These are phyloP conservation scores for Sycophaga agraensis DNA, from an alignment of 1,140 invertebrate genomes.

Conservation along the genomic window DNA sequence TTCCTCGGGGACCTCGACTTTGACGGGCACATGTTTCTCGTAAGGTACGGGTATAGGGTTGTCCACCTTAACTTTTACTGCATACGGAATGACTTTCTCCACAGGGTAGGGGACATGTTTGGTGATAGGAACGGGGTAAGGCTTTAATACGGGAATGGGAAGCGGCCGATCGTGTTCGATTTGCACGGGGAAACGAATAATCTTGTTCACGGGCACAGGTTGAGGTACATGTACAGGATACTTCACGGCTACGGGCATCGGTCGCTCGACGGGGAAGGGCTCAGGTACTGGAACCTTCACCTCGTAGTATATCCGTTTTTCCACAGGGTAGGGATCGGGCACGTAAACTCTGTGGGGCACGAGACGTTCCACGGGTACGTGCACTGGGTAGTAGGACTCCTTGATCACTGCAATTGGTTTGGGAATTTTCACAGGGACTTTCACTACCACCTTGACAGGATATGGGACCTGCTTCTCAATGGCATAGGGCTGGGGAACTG, in stretches of 20 bases:
- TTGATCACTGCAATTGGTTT: slow-evolving; percentile 50
- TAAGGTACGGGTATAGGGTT: slow-evolving; percentile 46
- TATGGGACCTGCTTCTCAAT: slow-evolving; percentile 50
- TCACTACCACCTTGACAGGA: slow-evolving; percentile 50
- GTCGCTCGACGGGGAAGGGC: slow-evolving; percentile 63
- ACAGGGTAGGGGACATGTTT: slow-evolving; percentile 63
- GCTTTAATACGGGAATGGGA: slow-evolving; percentile 58
- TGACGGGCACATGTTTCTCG: slow-evolving; percentile 44
- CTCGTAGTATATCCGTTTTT: slow-evolving; percentile 66
- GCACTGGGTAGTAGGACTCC: slow-evolving; percentile 49
- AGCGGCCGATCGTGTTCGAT: slow-evolving; percentile 63
- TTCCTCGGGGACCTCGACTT: slow-evolving; percentile 39
- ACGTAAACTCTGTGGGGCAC: slow-evolving; percentile 67
- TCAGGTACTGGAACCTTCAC: slow-evolving; percentile 66
- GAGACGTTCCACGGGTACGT: slow-evolving; percentile 60
- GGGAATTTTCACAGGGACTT: slow-evolving; percentile 53
- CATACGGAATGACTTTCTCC: slow-evolving; percentile 63
- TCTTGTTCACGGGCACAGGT: slow-evolving; percentile 62
- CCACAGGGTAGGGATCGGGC: slow-evolving; percentile 67
- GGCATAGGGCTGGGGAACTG: slow-evolving; percentile 63
- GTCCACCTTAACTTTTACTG: slow-evolving; percentile 62
- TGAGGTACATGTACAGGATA: slow-evolving; percentile 64
- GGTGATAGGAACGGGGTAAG: slow-evolving; percentile 52
- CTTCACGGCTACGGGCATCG: slow-evolving; percentile 62
- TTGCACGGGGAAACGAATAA: slow-evolving; percentile 52